Evolutionary conservation across 1,140 invertebrate genomes (phyloP).

Genomic region (Macrobrachium nipponense): DNA sequence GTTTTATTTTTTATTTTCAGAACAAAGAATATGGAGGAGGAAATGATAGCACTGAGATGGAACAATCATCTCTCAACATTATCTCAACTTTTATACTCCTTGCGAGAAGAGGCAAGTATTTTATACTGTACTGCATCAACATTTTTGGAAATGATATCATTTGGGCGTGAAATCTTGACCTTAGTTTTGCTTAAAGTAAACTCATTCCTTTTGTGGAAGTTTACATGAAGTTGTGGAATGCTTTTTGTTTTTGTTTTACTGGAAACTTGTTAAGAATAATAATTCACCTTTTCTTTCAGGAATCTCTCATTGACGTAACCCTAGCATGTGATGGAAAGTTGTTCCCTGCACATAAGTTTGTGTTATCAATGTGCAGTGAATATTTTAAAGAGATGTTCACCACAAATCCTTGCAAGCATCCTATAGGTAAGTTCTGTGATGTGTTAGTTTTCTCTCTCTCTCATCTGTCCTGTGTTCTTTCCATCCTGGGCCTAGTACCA

Average conservation of each 20-base stretch:
- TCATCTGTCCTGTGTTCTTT: too few relatives aligned
- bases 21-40: constrained; percentile 56
- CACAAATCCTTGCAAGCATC: constrained; percentile 63
- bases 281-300: constrained; percentile 28
- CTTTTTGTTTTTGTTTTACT: background rate
- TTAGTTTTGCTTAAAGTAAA: too few relatives aligned
- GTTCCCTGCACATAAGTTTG: constrained; percentile 63
- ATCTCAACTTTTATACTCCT: constrained; percentile 49
- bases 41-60: constrained; percentile 58
- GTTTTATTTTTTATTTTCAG: too few relatives aligned
- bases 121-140: background rate
- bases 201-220: too few relatives aligned
- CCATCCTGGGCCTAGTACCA: too few relatives aligned
- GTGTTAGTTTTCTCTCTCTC: too few relatives aligned
- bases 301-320: constrained; percentile 60
- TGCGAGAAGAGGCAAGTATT: constrained; percentile 55
- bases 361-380: constrained; percentile 64
- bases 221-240: background rate
- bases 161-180: too few relatives aligned
- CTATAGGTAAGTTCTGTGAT: constrained; percentile 47
- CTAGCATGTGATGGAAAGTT: constrained; percentile 63
- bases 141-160: too few relatives aligned
- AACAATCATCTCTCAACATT: constrained; percentile 62
- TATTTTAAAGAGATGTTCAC: constrained; percentile 64
- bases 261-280: background rate